Evolutionary conservation across 2,888 invertebrate genomes (phyloP).

Genomic region (Emmelina monodactyla): DNA sequence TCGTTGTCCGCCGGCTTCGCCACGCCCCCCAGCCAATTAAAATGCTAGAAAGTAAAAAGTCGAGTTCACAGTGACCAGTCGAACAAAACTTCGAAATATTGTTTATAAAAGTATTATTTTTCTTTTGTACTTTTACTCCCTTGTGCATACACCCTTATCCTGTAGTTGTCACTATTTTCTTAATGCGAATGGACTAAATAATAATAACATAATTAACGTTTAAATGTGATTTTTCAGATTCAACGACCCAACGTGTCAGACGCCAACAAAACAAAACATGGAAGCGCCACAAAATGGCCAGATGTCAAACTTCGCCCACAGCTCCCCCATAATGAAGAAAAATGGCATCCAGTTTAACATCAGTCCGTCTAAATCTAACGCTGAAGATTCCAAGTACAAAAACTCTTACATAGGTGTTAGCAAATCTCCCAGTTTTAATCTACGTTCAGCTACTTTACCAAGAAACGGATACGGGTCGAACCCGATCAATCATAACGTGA

Average conservation of each 20-base stretch:
- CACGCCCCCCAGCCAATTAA: no score
- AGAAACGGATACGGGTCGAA: conserved; percentile 69
- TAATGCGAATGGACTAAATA: no score
- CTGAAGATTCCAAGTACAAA: conserved; percentile 51
- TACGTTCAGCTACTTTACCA: conserved; percentile 75
- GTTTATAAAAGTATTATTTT: background rate
- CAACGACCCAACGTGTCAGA: conserved; percentile 70
- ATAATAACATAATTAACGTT: conserved; percentile 1
- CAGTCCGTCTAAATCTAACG: conserved; percentile 51
- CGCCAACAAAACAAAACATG: conserved; percentile 32
- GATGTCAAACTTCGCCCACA: conserved; percentile 50
- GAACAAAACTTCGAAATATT: no score
- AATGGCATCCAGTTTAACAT: conserved; percentile 63
- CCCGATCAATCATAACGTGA: conserved; percentile 44
- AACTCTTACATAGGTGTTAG: conserved; percentile 40
- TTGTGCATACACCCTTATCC: no score
- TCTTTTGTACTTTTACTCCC: background rate
- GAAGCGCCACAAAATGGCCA: conserved; percentile 35
- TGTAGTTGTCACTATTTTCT: no score
- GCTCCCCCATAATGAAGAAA: conserved; percentile 64
- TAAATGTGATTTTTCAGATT: conserved; percentile 47
- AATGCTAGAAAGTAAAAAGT: no score
- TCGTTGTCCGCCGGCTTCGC: no score
- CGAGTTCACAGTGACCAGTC: no score
- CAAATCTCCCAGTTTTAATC: conserved; percentile 56